Evolutionary conservation across 1,140 invertebrate genomes (phyloP), one percentile per base, ranked within the genome.

Genomic region (Eciton burchellii): DNA sequence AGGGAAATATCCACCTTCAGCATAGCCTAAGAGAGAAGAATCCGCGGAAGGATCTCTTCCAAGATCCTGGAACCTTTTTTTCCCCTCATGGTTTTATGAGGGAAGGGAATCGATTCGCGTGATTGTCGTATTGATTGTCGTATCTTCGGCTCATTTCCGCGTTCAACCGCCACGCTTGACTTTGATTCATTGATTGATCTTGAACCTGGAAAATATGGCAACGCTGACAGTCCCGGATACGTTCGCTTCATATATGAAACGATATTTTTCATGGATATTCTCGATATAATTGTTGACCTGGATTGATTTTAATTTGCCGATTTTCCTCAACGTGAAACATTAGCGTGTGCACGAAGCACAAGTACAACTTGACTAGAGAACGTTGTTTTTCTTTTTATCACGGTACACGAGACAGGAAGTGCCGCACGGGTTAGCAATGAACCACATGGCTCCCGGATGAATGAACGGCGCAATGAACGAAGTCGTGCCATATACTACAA

Each of bases 381-480:
- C 6, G 2, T 35, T 6, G 26, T 79, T 60, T 47, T 3, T 16
- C 3, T 63, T 63, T 79, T 70, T 85, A 68, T 81, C 73, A 14
- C n/a, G 9, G 21, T 54, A 72, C 35, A 29, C 21, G 2, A 45
- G 24, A 60, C 86, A 85, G 83, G 86, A 88, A 88, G 68, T 73
- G 52, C 26, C 29, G 54, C 19, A 81, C 29, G 68, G 54, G 76
- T 83, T 83, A 68, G 60, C 16, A 9, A 54, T 62, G 49, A 70
- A 77, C 73, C 87, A 88, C 74, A 85, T 88, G 87, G 87, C 86
- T 77, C 43, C 63, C 73, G 35, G 26, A 72, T 88, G 74, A 88
- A 88, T 88, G 81, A 83, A 81, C n/a, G 54, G 29, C 9, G 54
- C 60, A 88, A 77, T 79, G 77, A 84, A 83, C 29, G 59, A 85